These are phyloP conservation scores for human DNA, from an alignment of 2,113 vertebrate species.

Conservation along the genomic window GRCh38 chr1:43224001-43224500, in stretches of 20 bases:
- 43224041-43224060: slow-evolving; percentile 90
- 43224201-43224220: slow-evolving; percentile 84
- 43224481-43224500: background rate
- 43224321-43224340: background rate
- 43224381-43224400: background rate
- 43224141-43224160: slow-evolving; percentile 88
- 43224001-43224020: background rate
- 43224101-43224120: slow-evolving; percentile 88
- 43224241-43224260: background rate
- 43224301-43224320: background rate
- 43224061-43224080: slow-evolving; percentile 88
- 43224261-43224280: background rate
- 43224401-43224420: background rate
- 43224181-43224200: slow-evolving; percentile 90
- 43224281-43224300: background rate
- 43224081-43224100: slow-evolving; percentile 86
- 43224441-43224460: background rate
- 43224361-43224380: background rate
- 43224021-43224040: background rate
- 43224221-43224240: background rate
- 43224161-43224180: slow-evolving; percentile 91
- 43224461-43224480: background rate
- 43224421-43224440: background rate
- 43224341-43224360: background rate
- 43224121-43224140: slow-evolving; percentile 89